Percentiles rank a stretch among this genome's conserved stretches.
phyloP scores from a whole-genome alignment of 2,888 invertebrate genomes.

The Ferdinandea cuprea region DNA sequence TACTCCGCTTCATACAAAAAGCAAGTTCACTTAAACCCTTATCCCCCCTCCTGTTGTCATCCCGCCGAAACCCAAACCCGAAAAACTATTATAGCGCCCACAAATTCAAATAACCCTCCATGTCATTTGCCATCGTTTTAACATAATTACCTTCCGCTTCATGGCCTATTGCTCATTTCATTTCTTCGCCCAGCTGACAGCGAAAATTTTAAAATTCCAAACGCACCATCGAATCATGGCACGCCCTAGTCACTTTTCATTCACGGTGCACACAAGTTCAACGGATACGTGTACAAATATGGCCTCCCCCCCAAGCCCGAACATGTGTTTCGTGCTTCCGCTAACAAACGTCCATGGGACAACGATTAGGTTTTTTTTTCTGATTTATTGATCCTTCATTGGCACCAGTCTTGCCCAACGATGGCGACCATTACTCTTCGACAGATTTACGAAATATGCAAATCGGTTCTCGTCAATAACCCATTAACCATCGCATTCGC shows the following conservation, averaged over 20 bases:
- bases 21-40: too few species aligned
- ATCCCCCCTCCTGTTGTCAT: too few species aligned
- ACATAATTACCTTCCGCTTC: too few species aligned
- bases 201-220: slow-evolving; percentile 31
- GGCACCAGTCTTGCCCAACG: not conserved
- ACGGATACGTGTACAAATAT: slow-evolving; percentile 63
- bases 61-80: too few species aligned
- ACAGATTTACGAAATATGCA: slow-evolving; percentile 45
- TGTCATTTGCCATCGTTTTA: too few species aligned
- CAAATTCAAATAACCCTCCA: too few species aligned
- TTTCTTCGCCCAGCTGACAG: not conserved
- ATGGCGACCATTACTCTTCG: too few species aligned
- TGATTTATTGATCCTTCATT: slow-evolving; percentile 51
- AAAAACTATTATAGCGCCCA: too few species aligned
- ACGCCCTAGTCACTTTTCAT: slow-evolving; percentile 35
- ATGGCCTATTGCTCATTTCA: too few species aligned
- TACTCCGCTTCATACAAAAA: too few species aligned
- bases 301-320: slow-evolving; percentile 17
- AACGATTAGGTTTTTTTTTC: slow-evolving; percentile 28
- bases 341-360: slow-evolving; percentile 49
- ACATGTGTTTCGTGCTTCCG: slow-evolving; percentile 67
- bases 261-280: slow-evolving; percentile 45
- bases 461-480: slow-evolving; percentile 60
- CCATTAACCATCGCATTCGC: slow-evolving; percentile 58
- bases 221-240: slow-evolving; percentile 34